Conservation (phyloP, 53 echinoderm and acorn worm species). For the Antedon mediterranea region DNA sequence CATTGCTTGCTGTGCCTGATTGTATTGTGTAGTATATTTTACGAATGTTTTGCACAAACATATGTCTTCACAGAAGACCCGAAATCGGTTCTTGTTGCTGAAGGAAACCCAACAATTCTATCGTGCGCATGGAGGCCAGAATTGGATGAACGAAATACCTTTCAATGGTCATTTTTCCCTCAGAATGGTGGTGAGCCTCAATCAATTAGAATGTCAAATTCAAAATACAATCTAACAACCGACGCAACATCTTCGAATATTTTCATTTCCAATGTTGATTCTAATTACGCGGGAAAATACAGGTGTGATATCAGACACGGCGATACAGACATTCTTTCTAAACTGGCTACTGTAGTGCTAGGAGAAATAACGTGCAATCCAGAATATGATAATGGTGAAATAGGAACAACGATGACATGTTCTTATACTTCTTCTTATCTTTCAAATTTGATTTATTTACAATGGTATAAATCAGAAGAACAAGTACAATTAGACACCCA, state of each 20-base stretch:
- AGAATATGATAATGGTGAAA: neutral
- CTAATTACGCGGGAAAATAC: neutral
- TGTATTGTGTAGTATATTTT: no score
- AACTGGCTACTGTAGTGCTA: neutral
- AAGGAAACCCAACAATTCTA: no score
- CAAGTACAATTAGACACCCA: neutral
- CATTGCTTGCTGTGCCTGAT: no score
- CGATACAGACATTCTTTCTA: neutral
- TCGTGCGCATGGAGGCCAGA: no score
- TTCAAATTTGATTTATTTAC: neutral
- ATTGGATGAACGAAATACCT: no score
- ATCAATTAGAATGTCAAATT: no score
- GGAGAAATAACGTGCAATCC: neutral
- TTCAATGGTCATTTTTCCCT: no score
- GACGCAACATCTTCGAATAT: neutral
- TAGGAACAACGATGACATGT: neutral
- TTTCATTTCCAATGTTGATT: neutral
- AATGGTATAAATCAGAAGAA: neutral
- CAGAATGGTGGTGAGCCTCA: no score
- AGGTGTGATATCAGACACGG: neutral
- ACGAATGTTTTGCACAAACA: no score
- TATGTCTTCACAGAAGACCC: no score
- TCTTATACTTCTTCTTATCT: neutral
- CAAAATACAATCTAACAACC: neutral
- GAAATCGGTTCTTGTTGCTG: no score